Evolutionary conservation across 2,888 invertebrate genomes (phyloP), one percentile per base, ranked within the genome.

Genomic region (Zygaena filipendulae): DNA sequence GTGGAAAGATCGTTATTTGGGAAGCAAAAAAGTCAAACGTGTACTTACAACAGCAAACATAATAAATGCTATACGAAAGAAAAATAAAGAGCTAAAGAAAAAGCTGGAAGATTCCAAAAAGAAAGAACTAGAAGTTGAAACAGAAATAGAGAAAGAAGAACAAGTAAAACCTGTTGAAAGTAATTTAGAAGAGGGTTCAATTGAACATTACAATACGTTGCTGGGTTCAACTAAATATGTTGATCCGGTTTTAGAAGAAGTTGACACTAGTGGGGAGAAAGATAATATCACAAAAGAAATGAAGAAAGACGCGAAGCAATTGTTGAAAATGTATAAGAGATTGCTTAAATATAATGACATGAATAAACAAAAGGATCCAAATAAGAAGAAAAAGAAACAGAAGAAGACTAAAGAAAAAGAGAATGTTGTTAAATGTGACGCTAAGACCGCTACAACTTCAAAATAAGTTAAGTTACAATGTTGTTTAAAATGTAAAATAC

Each of bases 1-100:
- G 0, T 85, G 85, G 85, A 84, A 82, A 47, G 72, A 82, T 22
- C 63, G 85, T 23, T 85, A 84, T 50, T 55, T 86, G 23, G 81
- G 68, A 7, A 85, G 86, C 37, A 77, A 64, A 8, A 85, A 84
- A 56, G 85, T 85, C 0, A 83, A 79, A 46, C 81, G 59, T 42
- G 84, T 85, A 2, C 47, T 85, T 12, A 41, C 31, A 21, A 47
- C 49, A 1, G 72, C 85, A 0, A 81, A 81, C 23, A 67, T 85
- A 22, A 59, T 84, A 1, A 86, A 85, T 39, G 83, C 83, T 10
- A 55, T 85, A n/a, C 62, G 86, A 34, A 84, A 83, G 42, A 84
- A 84, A 48, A 83, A 84, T 39, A 75, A 52, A 43, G 64, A 80
- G 32, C 39, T 81, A 2, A 80, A 79, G 39, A 66, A 52, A 34